Evolutionary conservation across 2,797 vertebrate genomes (phyloP), one percentile per base, ranked within the genome.

Genomic region (Pseudomugil gertrudae): DNA sequence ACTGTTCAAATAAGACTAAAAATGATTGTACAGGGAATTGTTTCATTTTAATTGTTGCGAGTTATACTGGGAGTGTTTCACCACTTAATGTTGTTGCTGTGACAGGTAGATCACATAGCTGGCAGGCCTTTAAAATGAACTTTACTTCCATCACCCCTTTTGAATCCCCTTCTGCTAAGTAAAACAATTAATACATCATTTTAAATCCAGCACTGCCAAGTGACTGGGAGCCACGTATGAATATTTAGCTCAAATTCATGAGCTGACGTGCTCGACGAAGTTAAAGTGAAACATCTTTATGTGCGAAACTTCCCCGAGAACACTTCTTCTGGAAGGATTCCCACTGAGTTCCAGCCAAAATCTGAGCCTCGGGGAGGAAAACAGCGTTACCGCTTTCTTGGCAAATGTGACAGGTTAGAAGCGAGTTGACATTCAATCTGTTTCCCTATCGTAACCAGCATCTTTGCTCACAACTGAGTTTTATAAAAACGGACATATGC

Each of bases 401-500:
- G 92, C 91, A 90, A 88, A 84, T 15, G 29, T 38, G 21, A 72
- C 86, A 80, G 78, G 87, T 92, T 91, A 85, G 86, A 65, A 89
- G 81, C 77, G 56, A 87, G 84, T 79, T 84, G 90, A 92, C 84
- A 90, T 89, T 90, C 87, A 92, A 92, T 93, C 88, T 77, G 89
- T 82, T 90, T 87, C 87, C 80, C 87, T 79, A 81, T 90, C 88
- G 83, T 77, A 84, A 84, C 70, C 83, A 76, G 74, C 86, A 90
- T 91, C 87, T 84, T 84, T 81, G 76, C 82, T 88, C 86, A 79
- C 85, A 87, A 88, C 83, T 67, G 78, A 89, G 87, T 84, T 80
- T 78, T 78, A 75, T 72, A 80, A 72, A 76, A 79, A 83, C 71
- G 72, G 84, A 86, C 91, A 91, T 91, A 87, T 88, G 89, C 85